Evolutionary conservation across 2,797 vertebrate genomes (phyloP), one percentile per base, ranked within the genome.

Genomic region (Bovichtus diacanthus): DNA sequence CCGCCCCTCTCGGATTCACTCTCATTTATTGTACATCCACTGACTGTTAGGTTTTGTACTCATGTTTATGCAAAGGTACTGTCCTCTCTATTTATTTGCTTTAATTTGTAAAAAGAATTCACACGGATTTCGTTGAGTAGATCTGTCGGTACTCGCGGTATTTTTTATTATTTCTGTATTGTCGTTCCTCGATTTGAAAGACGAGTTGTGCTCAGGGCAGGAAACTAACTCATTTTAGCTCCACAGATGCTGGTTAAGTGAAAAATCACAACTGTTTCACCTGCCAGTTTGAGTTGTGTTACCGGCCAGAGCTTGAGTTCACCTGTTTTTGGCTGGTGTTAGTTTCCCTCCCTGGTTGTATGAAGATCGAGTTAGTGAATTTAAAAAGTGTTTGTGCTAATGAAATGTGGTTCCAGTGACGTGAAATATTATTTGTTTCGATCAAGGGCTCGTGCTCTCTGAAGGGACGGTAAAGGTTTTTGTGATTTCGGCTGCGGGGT

Each of bases 21-120:
- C 83, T 84, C 84, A 73, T 88, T 78, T 83, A 78, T 83, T 86
- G 75, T 90, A 80, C 87, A 91, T 85, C 89, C 85, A 92, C 87
- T 87, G 84, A 91, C 88, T 86, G 85, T 85, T 91, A 82, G 69
- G 79, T 91, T 92, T 90, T 90, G 87, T 90, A 89, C 81, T 84
- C 64, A 84, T 91, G 88, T 90, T 93, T 77, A 89, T 86, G 91
- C 90, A 86, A 83, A 44, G 86, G 87, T 91, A 85, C 87, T 34
- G 64, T 81, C 65, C 49, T 83, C 44, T 70, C 13, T 91, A 87
- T 92, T 88, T 93, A 90, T 92, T 92, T 87, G 86, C 87, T 86
- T 89, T 78, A 43, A 82, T 85, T 89, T 78, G 83, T 88, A 87
- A 73, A 79, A 69, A 67, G 38, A 64, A 25, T 54, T 65, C 19